Conservation (phyloP, 2,113 vertebrate genomes). For the Mustela nigripes region DNA sequence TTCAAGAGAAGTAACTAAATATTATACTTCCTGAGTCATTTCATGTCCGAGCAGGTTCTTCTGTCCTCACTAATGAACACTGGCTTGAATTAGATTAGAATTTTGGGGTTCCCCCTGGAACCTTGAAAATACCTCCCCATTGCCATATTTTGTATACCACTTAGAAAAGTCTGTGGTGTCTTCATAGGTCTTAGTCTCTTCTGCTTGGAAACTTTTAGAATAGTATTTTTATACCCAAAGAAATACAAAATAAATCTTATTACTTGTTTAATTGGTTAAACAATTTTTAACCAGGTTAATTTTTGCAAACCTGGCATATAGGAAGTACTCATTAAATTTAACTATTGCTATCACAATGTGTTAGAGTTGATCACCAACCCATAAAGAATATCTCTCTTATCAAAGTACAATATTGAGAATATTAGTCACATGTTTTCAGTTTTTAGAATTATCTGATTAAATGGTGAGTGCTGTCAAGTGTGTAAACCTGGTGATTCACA, state of each 20-base stretch:
- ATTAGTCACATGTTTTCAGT: neutral
- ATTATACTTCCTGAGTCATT: slow-evolving; percentile 58
- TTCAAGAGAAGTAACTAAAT: slow-evolving; percentile 62
- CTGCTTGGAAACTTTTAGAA: neutral
- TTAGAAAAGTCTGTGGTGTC: neutral
- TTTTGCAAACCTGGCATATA: neutral
- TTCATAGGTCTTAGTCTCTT: neutral
- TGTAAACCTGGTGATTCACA: too few relatives aligned
- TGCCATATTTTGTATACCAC: neutral
- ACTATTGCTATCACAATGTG: neutral
- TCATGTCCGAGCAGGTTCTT: slow-evolving; percentile 9
- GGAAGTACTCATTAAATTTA: neutral
- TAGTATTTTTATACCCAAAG: neutral
- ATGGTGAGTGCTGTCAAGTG: too few relatives aligned
- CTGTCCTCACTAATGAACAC: neutral
- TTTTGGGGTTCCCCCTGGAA: neutral
- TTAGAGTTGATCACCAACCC: neutral
- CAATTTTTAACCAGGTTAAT: neutral
- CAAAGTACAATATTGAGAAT: neutral
- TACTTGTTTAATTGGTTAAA: neutral
- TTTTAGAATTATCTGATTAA: neutral
- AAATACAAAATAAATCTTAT: neutral
- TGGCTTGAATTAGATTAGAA: slow-evolving; percentile 11
- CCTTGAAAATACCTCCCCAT: neutral
- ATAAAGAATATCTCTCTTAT: neutral